Evolutionary conservation across 2,113 vertebrate genomes (phyloP).

Genomic region (Clarias macrocephalus): DNA sequence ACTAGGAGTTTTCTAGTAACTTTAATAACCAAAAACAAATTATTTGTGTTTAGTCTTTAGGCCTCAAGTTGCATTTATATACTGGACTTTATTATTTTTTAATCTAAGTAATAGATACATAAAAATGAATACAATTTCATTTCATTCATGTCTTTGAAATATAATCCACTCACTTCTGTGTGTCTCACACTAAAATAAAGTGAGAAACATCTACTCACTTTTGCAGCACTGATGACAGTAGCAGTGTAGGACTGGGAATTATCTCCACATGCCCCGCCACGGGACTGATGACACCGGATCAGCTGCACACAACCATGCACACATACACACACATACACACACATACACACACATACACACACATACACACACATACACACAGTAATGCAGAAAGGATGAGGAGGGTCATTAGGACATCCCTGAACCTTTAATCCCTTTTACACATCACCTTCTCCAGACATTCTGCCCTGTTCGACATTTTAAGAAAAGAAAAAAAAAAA

Average conservation of each 20-base stretch:
- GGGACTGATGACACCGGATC: constrained; percentile 97
- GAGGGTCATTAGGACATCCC: constrained; percentile 35
- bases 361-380: constrained; percentile 41
- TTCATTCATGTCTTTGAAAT: not conserved
- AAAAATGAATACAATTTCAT: not conserved
- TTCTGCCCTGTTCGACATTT: constrained; percentile 44
- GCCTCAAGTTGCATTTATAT: not conserved
- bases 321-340: constrained; percentile 21
- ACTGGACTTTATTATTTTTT: not conserved
- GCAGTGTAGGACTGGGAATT: constrained; percentile 98
- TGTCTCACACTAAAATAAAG: not conserved
- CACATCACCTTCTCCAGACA: constrained; percentile 53
- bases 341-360: constrained; percentile 27
- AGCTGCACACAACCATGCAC: constrained; percentile 73
- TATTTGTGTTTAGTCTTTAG: not conserved
- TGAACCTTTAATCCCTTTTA: constrained; percentile 31
- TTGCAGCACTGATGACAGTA: constrained; percentile 97
- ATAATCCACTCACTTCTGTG: not conserved
- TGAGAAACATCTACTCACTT: constrained; percentile 78
- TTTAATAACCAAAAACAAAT: not conserved
- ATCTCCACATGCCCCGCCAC: constrained; percentile 95
- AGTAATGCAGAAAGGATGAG: constrained; percentile 56
- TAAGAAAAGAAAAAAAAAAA: not conserved
- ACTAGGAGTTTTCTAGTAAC: not conserved
- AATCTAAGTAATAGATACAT: not conserved